Conservation (phyloP, 2,113 vertebrate species). For the Coturnix japonica region DNA sequence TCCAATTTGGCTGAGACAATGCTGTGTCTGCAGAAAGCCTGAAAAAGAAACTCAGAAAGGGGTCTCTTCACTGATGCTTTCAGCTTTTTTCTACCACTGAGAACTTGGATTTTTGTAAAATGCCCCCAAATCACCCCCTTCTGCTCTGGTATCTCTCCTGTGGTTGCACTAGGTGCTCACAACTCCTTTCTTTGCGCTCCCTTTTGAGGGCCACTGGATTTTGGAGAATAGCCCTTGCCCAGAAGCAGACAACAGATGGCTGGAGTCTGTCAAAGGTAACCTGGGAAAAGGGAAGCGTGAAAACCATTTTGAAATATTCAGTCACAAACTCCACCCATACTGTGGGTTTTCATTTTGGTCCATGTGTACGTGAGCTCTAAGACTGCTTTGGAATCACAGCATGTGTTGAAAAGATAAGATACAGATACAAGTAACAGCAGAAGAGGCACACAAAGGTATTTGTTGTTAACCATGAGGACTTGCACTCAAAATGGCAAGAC, state of each 20-base stretch:
- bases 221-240: background rate
- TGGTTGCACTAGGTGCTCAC: background rate
- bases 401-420: background rate
- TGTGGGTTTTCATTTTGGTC: background rate
- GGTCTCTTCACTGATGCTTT: background rate
- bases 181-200: background rate
- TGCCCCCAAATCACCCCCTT: background rate
- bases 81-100: background rate
- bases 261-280: constrained; percentile 47
- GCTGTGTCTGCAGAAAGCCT: background rate
- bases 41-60: background rate
- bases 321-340: background rate
- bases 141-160: background rate
- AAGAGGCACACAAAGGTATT: background rate
- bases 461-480: background rate
- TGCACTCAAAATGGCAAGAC: background rate
- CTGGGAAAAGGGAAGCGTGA: constrained; percentile 37
- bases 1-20: background rate
- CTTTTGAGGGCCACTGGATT: background rate
- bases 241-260: constrained; percentile 54
- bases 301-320: constrained; percentile 16
- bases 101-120: background rate
- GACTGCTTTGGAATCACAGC: background rate
- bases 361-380: background rate
- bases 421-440: background rate